phyloP scores from a whole-genome alignment of 2,797 vertebrate species.

The Vipera ursinii region DNA sequence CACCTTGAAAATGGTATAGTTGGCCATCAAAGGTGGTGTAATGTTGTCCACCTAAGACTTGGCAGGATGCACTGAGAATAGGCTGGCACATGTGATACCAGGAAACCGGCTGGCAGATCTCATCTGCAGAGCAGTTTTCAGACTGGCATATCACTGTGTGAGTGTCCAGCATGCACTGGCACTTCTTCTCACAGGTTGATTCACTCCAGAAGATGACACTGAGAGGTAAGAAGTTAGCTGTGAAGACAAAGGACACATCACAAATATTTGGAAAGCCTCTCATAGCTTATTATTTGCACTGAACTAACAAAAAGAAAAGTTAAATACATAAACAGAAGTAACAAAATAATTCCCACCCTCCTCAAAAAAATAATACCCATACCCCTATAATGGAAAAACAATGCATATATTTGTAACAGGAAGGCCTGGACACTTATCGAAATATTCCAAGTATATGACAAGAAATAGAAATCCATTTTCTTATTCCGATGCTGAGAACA shows the following conservation, averaged over 20 bases:
- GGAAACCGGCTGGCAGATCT: constrained; percentile 45
- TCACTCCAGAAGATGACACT: constrained; percentile 68
- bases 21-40: constrained; percentile 2
- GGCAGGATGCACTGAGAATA: constrained; percentile 14
- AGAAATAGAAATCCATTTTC: not conserved
- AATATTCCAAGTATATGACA: not conserved
- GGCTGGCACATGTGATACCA: constrained; percentile 61
- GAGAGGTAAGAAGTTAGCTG: constrained; percentile 3
- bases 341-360: not conserved
- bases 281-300: not conserved
- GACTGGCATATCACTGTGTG: constrained; percentile 55
- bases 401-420: not conserved
- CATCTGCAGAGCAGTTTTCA: constrained; percentile 59
- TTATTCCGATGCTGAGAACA: not conserved
- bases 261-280: not conserved
- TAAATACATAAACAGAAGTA: not conserved
- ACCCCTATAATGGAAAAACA: not conserved
- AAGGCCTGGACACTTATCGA: not conserved
- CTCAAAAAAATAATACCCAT: not conserved
- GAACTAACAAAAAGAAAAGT: not conserved
- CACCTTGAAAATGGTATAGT: not conserved
- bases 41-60: not conserved
- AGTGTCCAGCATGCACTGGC: constrained; percentile 50
- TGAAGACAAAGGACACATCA: not conserved
- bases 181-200: constrained; percentile 57